Base-by-base conservation (phyloP, 2,888 invertebrate genomes). In the Drepanosiphum platanoidis region DNA sequence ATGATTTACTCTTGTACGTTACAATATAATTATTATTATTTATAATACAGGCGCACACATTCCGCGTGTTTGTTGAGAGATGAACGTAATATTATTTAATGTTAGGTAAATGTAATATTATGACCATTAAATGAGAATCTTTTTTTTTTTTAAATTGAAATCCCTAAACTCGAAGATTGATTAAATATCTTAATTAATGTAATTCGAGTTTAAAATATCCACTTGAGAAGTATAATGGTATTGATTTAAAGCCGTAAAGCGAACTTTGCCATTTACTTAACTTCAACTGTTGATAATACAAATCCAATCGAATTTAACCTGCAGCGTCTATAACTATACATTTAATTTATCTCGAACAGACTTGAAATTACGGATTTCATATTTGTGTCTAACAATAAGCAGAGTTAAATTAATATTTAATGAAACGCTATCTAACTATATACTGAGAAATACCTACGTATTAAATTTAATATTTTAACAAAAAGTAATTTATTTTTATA, bases 151-250 rank as follows among this genome's bases (percentile, higher is more conserved):
- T 66, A 32, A 66, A 78, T 78, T 64, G 39, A 75, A 75, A 64
- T 64, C 64, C 39, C 39, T 32, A n/a, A n/a, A 22, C 22, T 27
- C 30, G 32, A n/a, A 42, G 66, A 46, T 79, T 64, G 42, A 13
- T 79, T 66, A 42, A 79, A 79, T 66, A n/a, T 66, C 42, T 79
- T 79, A 66, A 66, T 79, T 66, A 79, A 79, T 30, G 8, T 30
- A 66, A 79, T 32, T 66, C 42, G 66, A 66, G 46, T 46, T 46
- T 79, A 13, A 79, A 79, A 79, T 52, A n/a, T 46, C 64, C 32
- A 46, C 39, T 66, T 32, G 64, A 79, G 42, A 46, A 32, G n/a
- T 79, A 46, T 61, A 30, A 46, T 79, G n/a, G 46, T 32, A 68
- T 79, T 66, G 66, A n/a, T 27, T 42, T 36, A n/a, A 2, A 36